Conservation (phyloP, 1,140 invertebrate genomes). For the Ceratina calcarata region DNA sequence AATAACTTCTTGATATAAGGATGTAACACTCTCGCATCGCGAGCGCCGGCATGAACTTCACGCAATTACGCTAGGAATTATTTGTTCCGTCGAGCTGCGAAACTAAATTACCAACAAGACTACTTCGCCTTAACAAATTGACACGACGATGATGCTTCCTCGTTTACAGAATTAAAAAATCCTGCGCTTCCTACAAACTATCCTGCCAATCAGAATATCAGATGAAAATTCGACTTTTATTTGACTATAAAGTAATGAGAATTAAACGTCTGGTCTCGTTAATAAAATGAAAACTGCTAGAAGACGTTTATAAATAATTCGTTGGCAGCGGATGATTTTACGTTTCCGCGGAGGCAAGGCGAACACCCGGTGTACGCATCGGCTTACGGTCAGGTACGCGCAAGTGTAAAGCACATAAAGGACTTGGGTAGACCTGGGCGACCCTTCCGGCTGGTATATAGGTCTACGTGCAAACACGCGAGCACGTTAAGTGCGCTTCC, state of each 20-base stretch:
- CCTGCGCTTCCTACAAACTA: no score
- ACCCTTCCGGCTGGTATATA: slow-evolving; percentile 50
- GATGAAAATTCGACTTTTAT: no score
- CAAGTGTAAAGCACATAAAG: slow-evolving; percentile 34
- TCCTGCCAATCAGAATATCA: no score
- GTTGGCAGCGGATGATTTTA: not conserved
- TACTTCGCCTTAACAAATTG: no score
- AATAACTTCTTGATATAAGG: slow-evolving; percentile 24
- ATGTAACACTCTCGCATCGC: not conserved
- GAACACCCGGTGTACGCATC: slow-evolving; percentile 6
- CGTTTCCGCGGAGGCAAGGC: not conserved
- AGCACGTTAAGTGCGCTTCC: slow-evolving; percentile 51
- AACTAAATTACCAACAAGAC: slow-evolving; percentile 26
- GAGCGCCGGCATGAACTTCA: slow-evolving; percentile 15
- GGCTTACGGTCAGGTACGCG: slow-evolving; percentile 40
- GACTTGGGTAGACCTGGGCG: slow-evolving; percentile 11
- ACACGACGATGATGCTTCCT: no score
- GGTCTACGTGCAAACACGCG: slow-evolving; percentile 50
- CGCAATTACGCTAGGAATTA: slow-evolving; percentile 42
- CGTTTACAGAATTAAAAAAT: no score
- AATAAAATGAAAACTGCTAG: no score
- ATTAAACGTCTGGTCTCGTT: not conserved
- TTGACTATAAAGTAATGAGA: no score
- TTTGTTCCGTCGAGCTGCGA: slow-evolving; percentile 31
- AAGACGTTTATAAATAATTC: no score